Conservation (phyloP, 2,113 vertebrate species). For the Acanthisitta chloris region DNA sequence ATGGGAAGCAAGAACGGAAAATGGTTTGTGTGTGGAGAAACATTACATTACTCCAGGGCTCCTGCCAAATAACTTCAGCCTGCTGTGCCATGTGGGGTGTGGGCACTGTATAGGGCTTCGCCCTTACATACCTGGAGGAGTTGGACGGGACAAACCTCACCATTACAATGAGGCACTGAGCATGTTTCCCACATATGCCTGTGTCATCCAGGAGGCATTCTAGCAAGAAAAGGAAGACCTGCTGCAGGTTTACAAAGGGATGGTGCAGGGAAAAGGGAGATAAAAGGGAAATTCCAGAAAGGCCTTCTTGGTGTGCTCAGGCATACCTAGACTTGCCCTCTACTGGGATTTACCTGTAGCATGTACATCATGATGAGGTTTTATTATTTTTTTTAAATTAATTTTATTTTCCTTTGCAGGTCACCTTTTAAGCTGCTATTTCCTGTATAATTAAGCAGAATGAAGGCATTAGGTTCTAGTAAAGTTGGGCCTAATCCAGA, state of each 20-base stretch:
- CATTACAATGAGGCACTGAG: not conserved
- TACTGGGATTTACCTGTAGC: constrained; percentile 39
- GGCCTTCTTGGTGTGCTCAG: constrained; percentile 29
- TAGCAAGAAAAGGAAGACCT: not conserved
- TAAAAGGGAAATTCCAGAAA: constrained; percentile 48
- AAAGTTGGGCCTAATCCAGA: constrained; percentile 52
- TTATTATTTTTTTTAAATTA: constrained; percentile 30
- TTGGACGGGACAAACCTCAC: not conserved
- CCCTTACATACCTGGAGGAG: not conserved
- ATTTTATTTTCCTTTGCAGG: constrained; percentile 67
- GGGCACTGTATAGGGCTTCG: not conserved
- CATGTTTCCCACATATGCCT: not conserved
- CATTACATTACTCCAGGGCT: not conserved
- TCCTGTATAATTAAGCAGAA: constrained; percentile 65
- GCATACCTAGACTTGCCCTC: constrained; percentile 53
- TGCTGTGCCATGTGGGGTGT: not conserved
- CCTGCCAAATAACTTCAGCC: not conserved
- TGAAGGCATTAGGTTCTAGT: constrained; percentile 64
- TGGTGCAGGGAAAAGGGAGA: not conserved
- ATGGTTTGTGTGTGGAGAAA: not conserved
- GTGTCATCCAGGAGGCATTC: constrained; percentile 4
- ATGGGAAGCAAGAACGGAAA: not conserved
- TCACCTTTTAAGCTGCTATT: constrained; percentile 61
- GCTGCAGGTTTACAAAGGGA: not conserved
- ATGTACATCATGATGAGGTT: constrained; percentile 6